phyloP scores from a whole-genome alignment of 2,797 vertebrate genomes.

The Epinephelus coioides region DNA sequence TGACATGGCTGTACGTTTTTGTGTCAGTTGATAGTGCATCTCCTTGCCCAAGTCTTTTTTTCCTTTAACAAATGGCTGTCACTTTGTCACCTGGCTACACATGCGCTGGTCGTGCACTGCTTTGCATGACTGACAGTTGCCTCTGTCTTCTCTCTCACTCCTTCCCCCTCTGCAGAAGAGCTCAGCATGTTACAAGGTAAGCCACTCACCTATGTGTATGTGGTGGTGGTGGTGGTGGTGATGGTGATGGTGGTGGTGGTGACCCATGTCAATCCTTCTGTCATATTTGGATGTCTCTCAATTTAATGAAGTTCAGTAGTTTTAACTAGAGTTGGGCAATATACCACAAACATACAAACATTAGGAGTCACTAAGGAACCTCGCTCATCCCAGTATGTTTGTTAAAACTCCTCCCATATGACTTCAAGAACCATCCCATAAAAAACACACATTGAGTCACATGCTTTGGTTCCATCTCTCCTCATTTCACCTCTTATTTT shows the following conservation, averaged over 20 bases:
- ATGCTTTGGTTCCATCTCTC: not conserved
- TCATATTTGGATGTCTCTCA: slow-evolving; percentile 34
- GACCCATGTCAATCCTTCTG: slow-evolving; percentile 31
- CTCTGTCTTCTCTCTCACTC: slow-evolving; percentile 84
- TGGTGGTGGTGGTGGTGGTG: slow-evolving; percentile 80
- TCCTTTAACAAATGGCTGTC: slow-evolving; percentile 56
- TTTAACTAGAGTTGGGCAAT: slow-evolving; percentile 60
- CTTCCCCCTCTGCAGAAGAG: slow-evolving; percentile 82
- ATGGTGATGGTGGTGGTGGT: slow-evolving; percentile 59
- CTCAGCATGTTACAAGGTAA: slow-evolving; percentile 87
- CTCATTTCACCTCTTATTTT: not conserved
- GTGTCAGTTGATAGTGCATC: slow-evolving; percentile 21
- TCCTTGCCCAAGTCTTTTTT: slow-evolving; percentile 21
- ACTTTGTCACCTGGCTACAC: slow-evolving; percentile 52
- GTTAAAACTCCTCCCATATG: not conserved
- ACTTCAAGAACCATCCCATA: not conserved
- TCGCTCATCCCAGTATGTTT: not conserved
- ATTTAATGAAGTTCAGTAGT: slow-evolving; percentile 21
- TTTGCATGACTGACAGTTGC: slow-evolving; percentile 89
- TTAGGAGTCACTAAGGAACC: not conserved
- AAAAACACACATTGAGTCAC: not conserved
- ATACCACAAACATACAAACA: slow-evolving; percentile 17
- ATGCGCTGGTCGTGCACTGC: slow-evolving; percentile 69
- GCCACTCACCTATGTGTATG: slow-evolving; percentile 74
- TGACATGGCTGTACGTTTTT: slow-evolving; percentile 2